Base-by-base conservation (phyloP, 2,888 invertebrate species). In the Synanthedon vespiformis region DNA sequence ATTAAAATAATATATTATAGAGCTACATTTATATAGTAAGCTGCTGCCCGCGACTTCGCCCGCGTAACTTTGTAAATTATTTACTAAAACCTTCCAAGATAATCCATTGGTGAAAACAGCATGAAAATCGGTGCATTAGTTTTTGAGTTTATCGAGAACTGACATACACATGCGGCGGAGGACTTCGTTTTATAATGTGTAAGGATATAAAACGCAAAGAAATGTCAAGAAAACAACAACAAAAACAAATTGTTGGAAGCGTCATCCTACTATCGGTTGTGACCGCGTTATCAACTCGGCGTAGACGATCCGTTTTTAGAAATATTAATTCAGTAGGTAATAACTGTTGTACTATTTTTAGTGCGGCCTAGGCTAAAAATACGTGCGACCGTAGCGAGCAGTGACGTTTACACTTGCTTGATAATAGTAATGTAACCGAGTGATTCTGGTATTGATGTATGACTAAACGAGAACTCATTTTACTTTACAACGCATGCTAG, bases 231-330 rank as follows among this genome's bases (percentile, higher is more conserved):
- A 58, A 59, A 58, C 60, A 40, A 72, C 64, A 61, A 73, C 71
- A 74, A 76, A 75, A 74, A 75, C 69, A 69, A 70, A 65, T 58
- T 63, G 74, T 76, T 55, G 74, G 57, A 61, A 61, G 75, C 84
- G 78, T 82, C 80, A 82, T 53, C 59, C 58, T 66, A 67, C 74
- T 80, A 83, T 82, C 83, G 75, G 74, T 74, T 74, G 75, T 79
- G 71, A 70, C 56, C 74, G 64, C 72, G 82, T 84, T 85, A 85
- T 85, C 85, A 81, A 60, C 66, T 58, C 58, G 68, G 74, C 76
- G 82, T 78, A 82, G 80, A 81, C 82, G 79, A 76, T 85, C 86
- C 83, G 75, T 87, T 86, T 87, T 87, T 87, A 87, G 87, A 87
- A 86, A 87, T 87, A 87, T 87, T 87, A 87, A 86, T 86, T 84